These are phyloP conservation scores for Pseudochaenichthys georgianus DNA, from an alignment of 2,797 vertebrate genomes.

Conservation along the genomic window DNA sequence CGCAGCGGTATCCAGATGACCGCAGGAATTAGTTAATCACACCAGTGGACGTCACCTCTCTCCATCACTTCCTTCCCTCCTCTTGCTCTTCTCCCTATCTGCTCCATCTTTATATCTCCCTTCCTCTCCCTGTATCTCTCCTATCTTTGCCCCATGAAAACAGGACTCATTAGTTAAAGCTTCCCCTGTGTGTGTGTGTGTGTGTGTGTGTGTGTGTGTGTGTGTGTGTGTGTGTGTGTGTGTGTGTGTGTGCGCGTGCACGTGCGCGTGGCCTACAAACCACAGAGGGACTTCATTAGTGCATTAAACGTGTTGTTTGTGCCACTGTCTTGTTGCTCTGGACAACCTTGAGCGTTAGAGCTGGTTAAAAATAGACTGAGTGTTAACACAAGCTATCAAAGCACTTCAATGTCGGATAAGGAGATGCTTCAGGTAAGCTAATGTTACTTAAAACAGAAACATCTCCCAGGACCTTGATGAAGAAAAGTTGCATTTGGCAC, in stretches of 20 bases:
- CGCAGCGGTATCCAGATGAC: constrained; percentile 60
- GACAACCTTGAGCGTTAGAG: constrained; percentile 66
- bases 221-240: constrained; percentile 5
- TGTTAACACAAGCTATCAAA: constrained; percentile 39
- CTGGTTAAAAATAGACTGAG: constrained; percentile 61
- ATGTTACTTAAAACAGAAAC: constrained; percentile 5
- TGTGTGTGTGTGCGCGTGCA: background rate
- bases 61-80: constrained; percentile 49
- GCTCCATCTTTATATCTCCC: constrained; percentile 27
- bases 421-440: constrained; percentile 24
- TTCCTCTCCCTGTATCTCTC: constrained; percentile 45
- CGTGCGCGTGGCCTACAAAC: constrained; percentile 32
- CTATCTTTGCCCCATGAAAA: constrained; percentile 62
- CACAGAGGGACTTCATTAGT: constrained; percentile 77
- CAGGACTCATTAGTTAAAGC: constrained; percentile 69
- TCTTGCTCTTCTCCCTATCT: constrained; percentile 34
- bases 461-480: background rate
- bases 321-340: constrained; percentile 60
- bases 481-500: background rate
- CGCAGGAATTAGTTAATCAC: constrained; percentile 64
- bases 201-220: constrained; percentile 20
- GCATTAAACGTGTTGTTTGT: constrained; percentile 70
- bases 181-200: constrained; percentile 32
- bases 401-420: constrained; percentile 33
- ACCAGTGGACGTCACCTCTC: constrained; percentile 46